These are phyloP conservation scores for Papilio polyxenes DNA, from an alignment of 1,140 invertebrate species.

Conservation along the genomic window DNA sequence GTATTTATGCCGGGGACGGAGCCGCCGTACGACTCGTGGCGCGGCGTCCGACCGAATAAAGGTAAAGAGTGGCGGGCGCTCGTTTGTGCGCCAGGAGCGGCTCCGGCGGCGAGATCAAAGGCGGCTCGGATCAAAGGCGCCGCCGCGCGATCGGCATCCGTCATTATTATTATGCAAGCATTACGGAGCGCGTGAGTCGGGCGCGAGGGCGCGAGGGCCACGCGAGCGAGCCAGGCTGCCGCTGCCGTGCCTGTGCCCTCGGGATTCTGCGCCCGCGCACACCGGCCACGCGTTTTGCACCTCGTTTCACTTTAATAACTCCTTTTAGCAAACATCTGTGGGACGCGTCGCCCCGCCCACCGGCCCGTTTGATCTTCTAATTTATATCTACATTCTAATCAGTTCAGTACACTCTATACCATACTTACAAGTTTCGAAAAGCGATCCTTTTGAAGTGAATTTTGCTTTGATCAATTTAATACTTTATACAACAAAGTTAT, in stretches of 20 bases:
- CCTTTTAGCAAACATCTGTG: slow-evolving; percentile 49
- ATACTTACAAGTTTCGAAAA: slow-evolving; percentile 5
- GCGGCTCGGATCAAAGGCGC: slow-evolving; percentile 76
- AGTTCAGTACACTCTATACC: slow-evolving; percentile 16
- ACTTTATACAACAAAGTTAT: slow-evolving; percentile 29
- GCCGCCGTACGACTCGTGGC: slow-evolving; percentile 66
- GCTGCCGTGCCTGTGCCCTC: slow-evolving; percentile 47
- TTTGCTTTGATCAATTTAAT: slow-evolving; percentile 40
- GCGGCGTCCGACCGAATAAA: slow-evolving; percentile 76
- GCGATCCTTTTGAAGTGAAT: slow-evolving; percentile 23
- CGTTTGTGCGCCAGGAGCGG: slow-evolving; percentile 75
- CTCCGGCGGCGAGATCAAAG: slow-evolving; percentile 78
- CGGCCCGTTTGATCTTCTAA: slow-evolving; percentile 4
- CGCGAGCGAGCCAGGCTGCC: slow-evolving; percentile 64
- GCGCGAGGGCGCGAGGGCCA: slow-evolving; percentile 76
- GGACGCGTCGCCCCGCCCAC: slow-evolving; percentile 38
- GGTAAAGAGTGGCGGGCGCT: slow-evolving; percentile 67
- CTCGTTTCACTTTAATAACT: slow-evolving; percentile 58
- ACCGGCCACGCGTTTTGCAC: slow-evolving; percentile 54
- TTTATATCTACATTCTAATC: slow-evolving; percentile 31
- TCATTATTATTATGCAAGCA: slow-evolving; percentile 81
- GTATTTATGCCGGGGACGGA: slow-evolving; percentile 76
- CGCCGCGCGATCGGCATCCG: slow-evolving; percentile 80
- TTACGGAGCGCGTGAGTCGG: slow-evolving; percentile 78
- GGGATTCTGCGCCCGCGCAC: slow-evolving; percentile 47